These are phyloP conservation scores for Suncus etruscus DNA, from an alignment of 2,113 vertebrate species.

Conservation along the genomic window DNA sequence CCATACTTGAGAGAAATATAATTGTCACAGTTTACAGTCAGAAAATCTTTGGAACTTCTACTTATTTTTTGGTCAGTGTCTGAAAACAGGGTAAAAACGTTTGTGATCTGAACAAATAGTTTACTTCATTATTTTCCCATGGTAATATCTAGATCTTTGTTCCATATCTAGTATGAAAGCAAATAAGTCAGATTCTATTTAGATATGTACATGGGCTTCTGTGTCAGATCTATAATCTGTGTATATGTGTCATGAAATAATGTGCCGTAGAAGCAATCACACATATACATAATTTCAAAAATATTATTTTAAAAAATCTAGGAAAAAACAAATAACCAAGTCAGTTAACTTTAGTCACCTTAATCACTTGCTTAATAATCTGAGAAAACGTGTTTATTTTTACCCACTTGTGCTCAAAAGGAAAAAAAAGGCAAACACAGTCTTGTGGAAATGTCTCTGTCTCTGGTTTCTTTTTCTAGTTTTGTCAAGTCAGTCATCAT, in stretches of 20 bases:
- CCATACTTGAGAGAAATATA: background rate
- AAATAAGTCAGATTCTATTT: slow-evolving; percentile 36
- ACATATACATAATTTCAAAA: background rate
- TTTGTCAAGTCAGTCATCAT: background rate
- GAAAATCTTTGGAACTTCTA: slow-evolving; percentile 3
- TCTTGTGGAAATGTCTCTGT: slow-evolving; percentile 42
- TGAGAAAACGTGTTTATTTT: slow-evolving; percentile 66
- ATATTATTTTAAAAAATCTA: slow-evolving; percentile 4
- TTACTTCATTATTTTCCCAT: slow-evolving; percentile 31
- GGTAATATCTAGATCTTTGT: slow-evolving; percentile 49
- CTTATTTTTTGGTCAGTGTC: background rate
- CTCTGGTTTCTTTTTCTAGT: slow-evolving; percentile 34
- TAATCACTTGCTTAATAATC: slow-evolving; percentile 55
- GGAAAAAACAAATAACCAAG: slow-evolving; percentile 19
- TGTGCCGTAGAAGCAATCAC: background rate
- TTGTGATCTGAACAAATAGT: slow-evolving; percentile 23
- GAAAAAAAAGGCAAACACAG: slow-evolving; percentile 26
- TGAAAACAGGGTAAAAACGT: slow-evolving; percentile 9
- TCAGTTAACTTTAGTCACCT: background rate
- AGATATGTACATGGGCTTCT: background rate
- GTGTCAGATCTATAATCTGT: background rate
- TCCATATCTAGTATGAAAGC: slow-evolving; percentile 21
- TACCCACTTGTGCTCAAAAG: slow-evolving; percentile 72
- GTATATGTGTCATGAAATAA: background rate
- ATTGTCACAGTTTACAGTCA: background rate